phyloP scores from a whole-genome alignment of 2,113 vertebrate species.

The Lamprologus tigripictilis region DNA sequence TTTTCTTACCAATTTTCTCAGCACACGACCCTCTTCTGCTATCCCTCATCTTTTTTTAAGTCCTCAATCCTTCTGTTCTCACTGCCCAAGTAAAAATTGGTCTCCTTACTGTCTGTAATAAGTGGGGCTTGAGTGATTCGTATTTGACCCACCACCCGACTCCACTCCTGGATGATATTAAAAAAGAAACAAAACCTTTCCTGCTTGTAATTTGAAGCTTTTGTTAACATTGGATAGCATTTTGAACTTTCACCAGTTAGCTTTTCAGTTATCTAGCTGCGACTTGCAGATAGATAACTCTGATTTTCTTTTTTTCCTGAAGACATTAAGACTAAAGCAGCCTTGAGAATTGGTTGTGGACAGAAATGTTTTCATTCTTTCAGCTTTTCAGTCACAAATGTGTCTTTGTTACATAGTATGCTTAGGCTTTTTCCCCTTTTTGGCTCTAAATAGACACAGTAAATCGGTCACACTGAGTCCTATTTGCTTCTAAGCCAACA shows the following conservation, averaged over 20 bases:
- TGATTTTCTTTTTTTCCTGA: not conserved
- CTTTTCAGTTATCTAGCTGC: not conserved
- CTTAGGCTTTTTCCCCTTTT: not conserved
- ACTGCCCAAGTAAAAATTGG: conserved; percentile 11
- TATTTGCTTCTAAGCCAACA: not conserved
- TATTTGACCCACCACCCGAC: conserved; percentile 41
- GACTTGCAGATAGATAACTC: not conserved
- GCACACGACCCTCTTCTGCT: not conserved
- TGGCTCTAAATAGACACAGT: not conserved
- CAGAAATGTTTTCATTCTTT: not conserved
- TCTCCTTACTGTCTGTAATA: conserved; percentile 32
- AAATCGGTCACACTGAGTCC: conserved; percentile 16
- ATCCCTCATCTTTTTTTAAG: conserved; percentile 3
- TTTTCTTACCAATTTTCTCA: conserved; percentile 5
- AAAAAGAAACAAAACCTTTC: conserved; percentile 36
- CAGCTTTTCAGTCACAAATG: not conserved
- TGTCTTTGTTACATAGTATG: not conserved
- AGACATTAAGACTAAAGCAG: not conserved
- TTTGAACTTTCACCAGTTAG: not conserved
- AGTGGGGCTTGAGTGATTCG: conserved; percentile 48
- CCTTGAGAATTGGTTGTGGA: not conserved
- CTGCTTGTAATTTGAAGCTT: conserved; percentile 6
- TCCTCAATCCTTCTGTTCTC: not conserved
- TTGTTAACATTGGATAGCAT: conserved; percentile 38
- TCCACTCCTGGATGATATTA: conserved; percentile 47